These are phyloP conservation scores for Chloroclystis v-ata DNA, from an alignment of 2,888 invertebrate genomes.

Conservation along the genomic window DNA sequence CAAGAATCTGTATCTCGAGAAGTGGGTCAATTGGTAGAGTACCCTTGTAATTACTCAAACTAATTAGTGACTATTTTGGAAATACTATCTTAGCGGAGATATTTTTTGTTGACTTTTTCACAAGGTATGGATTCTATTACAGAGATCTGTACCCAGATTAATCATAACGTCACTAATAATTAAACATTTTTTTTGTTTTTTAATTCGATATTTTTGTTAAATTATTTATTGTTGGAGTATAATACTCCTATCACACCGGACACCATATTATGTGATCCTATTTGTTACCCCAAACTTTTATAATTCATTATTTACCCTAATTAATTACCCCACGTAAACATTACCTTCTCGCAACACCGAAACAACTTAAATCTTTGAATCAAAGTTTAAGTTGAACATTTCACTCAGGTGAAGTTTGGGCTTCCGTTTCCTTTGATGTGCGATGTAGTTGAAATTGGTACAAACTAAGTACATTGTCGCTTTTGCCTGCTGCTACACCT, in stretches of 20 bases:
- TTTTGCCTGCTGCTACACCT: not conserved
- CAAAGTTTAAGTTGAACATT: conserved; percentile 15
- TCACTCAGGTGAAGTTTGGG: conserved; percentile 6
- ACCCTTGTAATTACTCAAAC: not conserved
- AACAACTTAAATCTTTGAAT: conserved; percentile 13
- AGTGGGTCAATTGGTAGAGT: too few species aligned
- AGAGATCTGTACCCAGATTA: too few species aligned
- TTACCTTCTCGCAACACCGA: not conserved
- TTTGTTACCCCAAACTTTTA: not conserved
- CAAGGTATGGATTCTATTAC: too few species aligned
- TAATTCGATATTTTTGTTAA: too few species aligned
- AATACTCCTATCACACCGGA: too few species aligned
- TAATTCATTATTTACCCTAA: conserved; percentile 5
- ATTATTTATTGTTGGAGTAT: too few species aligned
- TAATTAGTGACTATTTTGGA: too few species aligned
- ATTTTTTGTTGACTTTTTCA: too few species aligned
- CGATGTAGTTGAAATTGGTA: not conserved
- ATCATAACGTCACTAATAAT: too few species aligned
- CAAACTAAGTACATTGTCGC: conserved; percentile 1
- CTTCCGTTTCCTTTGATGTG: conserved; percentile 4
- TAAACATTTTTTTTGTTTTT: too few species aligned
- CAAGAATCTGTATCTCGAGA: too few species aligned
- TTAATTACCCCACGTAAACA: conserved; percentile 6
- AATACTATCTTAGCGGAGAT: too few species aligned
- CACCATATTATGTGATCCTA: not conserved